phyloP scores from a whole-genome alignment of 2,888 invertebrate species.

The Ceramica pisi region DNA sequence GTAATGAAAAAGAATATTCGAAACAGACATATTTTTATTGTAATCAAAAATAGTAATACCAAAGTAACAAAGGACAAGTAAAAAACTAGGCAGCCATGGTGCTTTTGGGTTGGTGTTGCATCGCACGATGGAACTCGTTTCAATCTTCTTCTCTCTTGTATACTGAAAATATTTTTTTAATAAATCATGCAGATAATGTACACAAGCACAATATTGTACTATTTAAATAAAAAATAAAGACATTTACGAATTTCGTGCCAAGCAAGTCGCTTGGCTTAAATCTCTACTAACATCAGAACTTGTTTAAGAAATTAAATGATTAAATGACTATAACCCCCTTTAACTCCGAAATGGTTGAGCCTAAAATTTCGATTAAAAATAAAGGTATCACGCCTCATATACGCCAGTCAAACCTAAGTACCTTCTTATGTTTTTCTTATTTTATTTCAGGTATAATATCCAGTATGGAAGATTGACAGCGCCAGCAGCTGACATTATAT shows the following conservation, averaged over 20 bases:
- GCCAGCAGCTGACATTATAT: conserved; percentile 95
- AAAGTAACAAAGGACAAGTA: not conserved
- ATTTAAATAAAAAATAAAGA: not conserved
- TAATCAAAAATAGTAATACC: conserved; percentile 7
- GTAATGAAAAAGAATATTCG: not conserved
- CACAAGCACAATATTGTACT: not conserved
- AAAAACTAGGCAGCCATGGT: not conserved
- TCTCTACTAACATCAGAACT: not conserved
- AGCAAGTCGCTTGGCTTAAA: not conserved
- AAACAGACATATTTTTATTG: not conserved
- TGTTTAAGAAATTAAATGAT: too few relatives aligned
- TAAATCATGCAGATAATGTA: not conserved
- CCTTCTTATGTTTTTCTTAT: not conserved
- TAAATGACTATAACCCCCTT: too few relatives aligned
- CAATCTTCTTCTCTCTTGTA: too few relatives aligned
- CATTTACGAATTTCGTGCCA: not conserved
- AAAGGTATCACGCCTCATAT: too few relatives aligned
- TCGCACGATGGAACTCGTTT: not conserved
- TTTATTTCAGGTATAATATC: conserved; percentile 95
- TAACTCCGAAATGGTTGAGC: too few relatives aligned
- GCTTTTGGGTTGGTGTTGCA: not conserved
- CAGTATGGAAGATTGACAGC: conserved; percentile 97
- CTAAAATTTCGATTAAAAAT: too few relatives aligned
- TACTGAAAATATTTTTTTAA: conserved; percentile 1
- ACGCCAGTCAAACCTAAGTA: not conserved